phyloP scores from a whole-genome alignment of 2,797 vertebrate species.

The Sebastes hopkinsi region DNA sequence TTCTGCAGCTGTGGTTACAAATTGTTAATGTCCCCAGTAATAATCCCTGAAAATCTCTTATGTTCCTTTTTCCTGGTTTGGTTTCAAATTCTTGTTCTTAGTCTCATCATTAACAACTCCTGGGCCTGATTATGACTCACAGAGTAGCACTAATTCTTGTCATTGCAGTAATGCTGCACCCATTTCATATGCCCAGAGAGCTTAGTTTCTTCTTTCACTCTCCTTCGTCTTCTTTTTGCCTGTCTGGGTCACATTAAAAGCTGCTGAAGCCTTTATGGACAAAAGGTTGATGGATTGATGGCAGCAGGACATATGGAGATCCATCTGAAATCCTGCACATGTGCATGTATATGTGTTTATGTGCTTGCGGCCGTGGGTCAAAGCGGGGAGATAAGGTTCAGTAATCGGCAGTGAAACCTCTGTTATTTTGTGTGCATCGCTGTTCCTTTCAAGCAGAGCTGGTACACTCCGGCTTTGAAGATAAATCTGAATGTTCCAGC shows the following conservation, averaged over 20 bases:
- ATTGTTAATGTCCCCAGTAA: background rate
- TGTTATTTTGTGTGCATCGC: constrained; percentile 12
- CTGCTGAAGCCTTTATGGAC: constrained; percentile 38
- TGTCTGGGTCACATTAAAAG: constrained; percentile 52
- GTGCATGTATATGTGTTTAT: constrained; percentile 44
- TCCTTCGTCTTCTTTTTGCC: background rate
- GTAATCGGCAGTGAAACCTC: constrained; percentile 4
- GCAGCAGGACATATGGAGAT: constrained; percentile 20
- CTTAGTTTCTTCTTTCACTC: background rate
- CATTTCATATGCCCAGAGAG: constrained; percentile 17
- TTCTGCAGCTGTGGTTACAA: constrained; percentile 1
- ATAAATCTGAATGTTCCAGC: constrained; percentile 18
- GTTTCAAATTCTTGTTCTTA: constrained; percentile 34
- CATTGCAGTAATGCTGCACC: constrained; percentile 11
- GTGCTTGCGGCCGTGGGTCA: constrained; percentile 45
- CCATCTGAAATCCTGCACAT: constrained; percentile 40
- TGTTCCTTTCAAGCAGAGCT: constrained; percentile 2
- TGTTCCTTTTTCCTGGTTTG: constrained; percentile 25
- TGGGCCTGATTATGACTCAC: constrained; percentile 40
- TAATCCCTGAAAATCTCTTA: constrained; percentile 12
- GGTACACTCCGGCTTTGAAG: background rate
- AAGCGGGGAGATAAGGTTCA: constrained; percentile 53
- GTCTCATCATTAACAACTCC: constrained; percentile 16
- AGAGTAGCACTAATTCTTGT: constrained; percentile 27
- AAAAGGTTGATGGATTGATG: constrained; percentile 48